phyloP scores from a whole-genome alignment of 2,113 vertebrate species.

The Chloebia gouldiae region DNA sequence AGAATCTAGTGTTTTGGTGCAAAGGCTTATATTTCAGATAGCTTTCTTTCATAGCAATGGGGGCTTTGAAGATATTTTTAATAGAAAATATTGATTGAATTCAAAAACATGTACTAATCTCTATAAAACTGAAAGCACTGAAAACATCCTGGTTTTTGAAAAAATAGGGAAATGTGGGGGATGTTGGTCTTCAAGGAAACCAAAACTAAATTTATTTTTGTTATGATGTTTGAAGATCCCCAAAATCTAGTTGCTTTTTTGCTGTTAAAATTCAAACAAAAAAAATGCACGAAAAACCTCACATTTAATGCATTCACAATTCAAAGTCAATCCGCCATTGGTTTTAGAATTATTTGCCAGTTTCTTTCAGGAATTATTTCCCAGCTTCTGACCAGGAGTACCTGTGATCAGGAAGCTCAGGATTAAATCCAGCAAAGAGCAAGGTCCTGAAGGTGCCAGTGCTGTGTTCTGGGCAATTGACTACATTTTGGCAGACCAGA shows the following conservation, averaged over 20 bases:
- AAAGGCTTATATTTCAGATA: neutral
- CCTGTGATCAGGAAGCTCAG: neutral
- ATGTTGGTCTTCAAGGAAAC: neutral
- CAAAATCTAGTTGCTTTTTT: neutral
- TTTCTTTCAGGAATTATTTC: neutral
- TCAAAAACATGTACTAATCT: neutral
- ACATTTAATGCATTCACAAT: neutral
- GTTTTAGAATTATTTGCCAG: neutral
- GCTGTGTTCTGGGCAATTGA: neutral
- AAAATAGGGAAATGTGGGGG: rapidly evolving
- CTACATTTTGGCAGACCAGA: neutral
- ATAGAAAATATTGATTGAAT: neutral
- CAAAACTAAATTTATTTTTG: neutral
- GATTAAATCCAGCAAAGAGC: neutral
- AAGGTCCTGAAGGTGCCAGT: neutral
- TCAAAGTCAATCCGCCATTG: neutral
- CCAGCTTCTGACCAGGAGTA: neutral
- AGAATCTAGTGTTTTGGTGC: neutral
- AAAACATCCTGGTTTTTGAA: neutral
- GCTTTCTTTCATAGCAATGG: neutral
- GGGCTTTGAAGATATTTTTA: rapidly evolving
- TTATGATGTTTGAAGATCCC: neutral
- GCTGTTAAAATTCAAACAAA: neutral
- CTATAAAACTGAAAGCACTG: neutral
- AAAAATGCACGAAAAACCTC: neutral